Base-by-base conservation (phyloP, 2,797 vertebrate species). In the Scolopax rusticola region DNA sequence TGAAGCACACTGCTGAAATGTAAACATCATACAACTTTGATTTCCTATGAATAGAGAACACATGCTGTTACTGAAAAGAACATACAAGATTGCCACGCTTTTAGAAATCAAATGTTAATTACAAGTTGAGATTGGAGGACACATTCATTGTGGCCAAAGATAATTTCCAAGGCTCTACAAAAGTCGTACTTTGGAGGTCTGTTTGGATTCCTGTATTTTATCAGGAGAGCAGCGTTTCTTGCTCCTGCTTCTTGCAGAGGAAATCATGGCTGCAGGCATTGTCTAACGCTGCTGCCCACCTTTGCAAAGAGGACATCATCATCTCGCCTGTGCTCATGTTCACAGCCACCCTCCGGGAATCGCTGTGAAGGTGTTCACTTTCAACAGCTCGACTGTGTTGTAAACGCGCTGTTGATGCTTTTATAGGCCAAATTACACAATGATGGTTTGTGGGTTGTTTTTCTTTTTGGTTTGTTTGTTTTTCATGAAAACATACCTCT, bases 21-120 rank as follows among this genome's bases (percentile, higher is more conserved):
- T 92, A 97, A 96, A 96, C 93, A 95, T 75, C 69, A 82, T 30
- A 84, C 65, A 90, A 88, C 94, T 94, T 95, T 95, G 93, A 97
- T 97, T 97, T 92, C 57, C 94, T 83, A 36, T 81, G 94, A 97
- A 96, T 74, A 93, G 88, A 94, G 96, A 90, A 95, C 90, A 74
- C 97, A 96, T 84, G 95, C 94, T 96, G 94, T 65, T 97, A 89
- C 67, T 95, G 84, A 96, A 96, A 95, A 95, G 94, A 95, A 95
- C 88, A 90, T 71, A 80, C 75, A 86, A 95, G 95, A 94, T 77
- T 96, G 95, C 90, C 80, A 88, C 1, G 16, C 89, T 88, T 96
- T 89, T 83, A 64, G 90, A 97, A 97, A 97, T 90, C 82, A 86
- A 95, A 96, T 86, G 80, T 85, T 94, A 96, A 97, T 96, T 96